Base-by-base conservation (phyloP, 2,113 vertebrate species). In the Falcunculus frontatus region DNA sequence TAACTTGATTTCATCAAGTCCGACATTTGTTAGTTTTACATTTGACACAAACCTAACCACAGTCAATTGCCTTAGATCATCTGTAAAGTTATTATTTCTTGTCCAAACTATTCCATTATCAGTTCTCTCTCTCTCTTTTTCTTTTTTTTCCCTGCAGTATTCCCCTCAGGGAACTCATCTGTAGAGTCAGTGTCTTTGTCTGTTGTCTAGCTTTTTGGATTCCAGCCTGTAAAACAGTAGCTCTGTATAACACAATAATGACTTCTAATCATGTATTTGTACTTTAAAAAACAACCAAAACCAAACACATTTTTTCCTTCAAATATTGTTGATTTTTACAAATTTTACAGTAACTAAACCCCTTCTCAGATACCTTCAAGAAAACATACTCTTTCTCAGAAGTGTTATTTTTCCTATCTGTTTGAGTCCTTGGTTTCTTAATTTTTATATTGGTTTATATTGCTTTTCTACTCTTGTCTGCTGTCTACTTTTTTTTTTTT, bases 401-500 rank as follows among this genome's bases (percentile, higher is more conserved):
- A 44, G 11, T 15, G 3, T 0, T 0, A 35, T 53, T 68, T 75
- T 47, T 30, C n/a, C 22, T 68, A 15, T 16, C 3, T 86, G 11
- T 65, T 57, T 21, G 59, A 69, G 22, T 29, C 17, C 13, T 62
- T 52, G 4, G 3, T 42, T 10, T 76, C 29, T 62, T 75, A 55
- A 26, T 59, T 69, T 82, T 81, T 44, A 6, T 39, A 18, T 21
- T 56, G 7, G 19, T 83, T 84, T 57, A 3, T 41, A 7, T 25
- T 27, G 4, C 22, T 59, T 14, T 94, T 52, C 57, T 84, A 32
- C 10, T 52, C 10, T 29, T 79, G 6, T 17, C 9, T 62, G 35
- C 3, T 33, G 8, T 16, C 8, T 57, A 5, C 8, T 25, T 2
- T 33, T 13, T 7, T 44, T 1, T 4, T 26, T 1, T 0, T 14